phyloP scores from a whole-genome alignment of 2,888 invertebrate genomes.

The Eilema caniola region DNA sequence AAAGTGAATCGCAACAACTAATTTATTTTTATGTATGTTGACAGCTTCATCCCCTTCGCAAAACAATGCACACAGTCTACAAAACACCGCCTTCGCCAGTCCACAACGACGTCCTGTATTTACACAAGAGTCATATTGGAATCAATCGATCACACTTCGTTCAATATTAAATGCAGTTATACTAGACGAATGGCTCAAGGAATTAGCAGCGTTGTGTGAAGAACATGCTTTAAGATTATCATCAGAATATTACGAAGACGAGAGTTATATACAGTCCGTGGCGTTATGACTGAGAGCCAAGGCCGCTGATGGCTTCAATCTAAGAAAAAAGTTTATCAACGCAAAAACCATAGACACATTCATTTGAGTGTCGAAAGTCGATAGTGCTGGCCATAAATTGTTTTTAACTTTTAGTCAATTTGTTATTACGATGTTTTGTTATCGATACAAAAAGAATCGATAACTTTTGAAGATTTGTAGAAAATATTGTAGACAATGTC shows the following conservation, averaged over 20 bases:
- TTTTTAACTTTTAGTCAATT: slow-evolving; percentile 40
- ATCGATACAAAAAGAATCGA: slow-evolving; percentile 32
- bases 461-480: slow-evolving; percentile 20
- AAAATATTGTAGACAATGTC: slow-evolving; percentile 22
- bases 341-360: slow-evolving; percentile 48
- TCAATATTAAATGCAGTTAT: slow-evolving; percentile 90
- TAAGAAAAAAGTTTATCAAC: slow-evolving; percentile 44
- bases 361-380: slow-evolving; percentile 40
- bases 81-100: slow-evolving; percentile 53
- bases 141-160: slow-evolving; percentile 76
- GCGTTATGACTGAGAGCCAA: slow-evolving; percentile 80
- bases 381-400: slow-evolving; percentile 40
- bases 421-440: slow-evolving; percentile 20
- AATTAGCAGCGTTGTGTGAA: slow-evolving; percentile 96
- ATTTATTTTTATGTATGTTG: slow-evolving; percentile 10
- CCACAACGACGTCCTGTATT: slow-evolving; percentile 69
- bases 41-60: slow-evolving; percentile 61
- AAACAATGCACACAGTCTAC: slow-evolving; percentile 59
- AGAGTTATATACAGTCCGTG: slow-evolving; percentile 72
- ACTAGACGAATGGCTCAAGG: slow-evolving; percentile 98
- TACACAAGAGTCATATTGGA: slow-evolving; percentile 81
- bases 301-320: slow-evolving; percentile 56
- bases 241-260: slow-evolving; percentile 71
- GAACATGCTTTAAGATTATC: slow-evolving; percentile 92
- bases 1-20: too few species aligned